Evolutionary conservation across 2,888 invertebrate genomes (phyloP).

Genomic region (Archips crataeganus): DNA sequence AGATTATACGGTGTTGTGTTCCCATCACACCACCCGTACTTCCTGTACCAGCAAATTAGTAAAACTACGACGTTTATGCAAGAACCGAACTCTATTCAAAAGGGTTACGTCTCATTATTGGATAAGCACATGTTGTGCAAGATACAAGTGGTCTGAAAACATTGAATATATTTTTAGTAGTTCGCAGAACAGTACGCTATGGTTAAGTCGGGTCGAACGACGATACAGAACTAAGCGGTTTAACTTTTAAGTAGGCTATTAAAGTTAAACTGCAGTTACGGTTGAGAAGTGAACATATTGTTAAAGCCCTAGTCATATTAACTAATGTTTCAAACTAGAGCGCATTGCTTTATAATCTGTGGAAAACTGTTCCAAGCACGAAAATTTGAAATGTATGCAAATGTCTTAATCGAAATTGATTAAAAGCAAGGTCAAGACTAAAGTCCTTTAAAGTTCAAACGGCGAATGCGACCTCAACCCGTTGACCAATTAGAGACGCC

Average conservation of each 20-base stretch:
- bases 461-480: conserved; percentile 60
- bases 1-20: conserved; percentile 83
- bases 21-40: conserved; percentile 82
- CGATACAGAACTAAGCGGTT: conserved; percentile 67
- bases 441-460: conserved; percentile 36
- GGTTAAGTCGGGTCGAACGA: conserved; percentile 67
- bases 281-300: conserved; percentile 51
- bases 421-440: conserved; percentile 27
- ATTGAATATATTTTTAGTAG: conserved; percentile 78
- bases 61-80: conserved; percentile 67
- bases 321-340: conserved; percentile 21
- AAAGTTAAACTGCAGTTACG: conserved; percentile 65
- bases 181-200: conserved; percentile 74
- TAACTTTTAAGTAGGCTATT: conserved; percentile 64
- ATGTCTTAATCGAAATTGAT: conserved; percentile 22
- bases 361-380: background rate
- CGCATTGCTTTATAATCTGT: conserved; percentile 5
- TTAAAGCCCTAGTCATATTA: conserved; percentile 38
- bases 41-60: conserved; percentile 84
- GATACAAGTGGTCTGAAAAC: conserved; percentile 57
- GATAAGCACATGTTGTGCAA: conserved; percentile 41
- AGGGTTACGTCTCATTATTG: conserved; percentile 57
- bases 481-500: conserved; percentile 80
- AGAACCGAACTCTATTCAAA: conserved; percentile 50
- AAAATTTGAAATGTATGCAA: conserved; percentile 2